These are phyloP conservation scores for Mechanitis messenoides DNA, from an alignment of 2,888 invertebrate genomes.

Conservation along the genomic window DNA sequence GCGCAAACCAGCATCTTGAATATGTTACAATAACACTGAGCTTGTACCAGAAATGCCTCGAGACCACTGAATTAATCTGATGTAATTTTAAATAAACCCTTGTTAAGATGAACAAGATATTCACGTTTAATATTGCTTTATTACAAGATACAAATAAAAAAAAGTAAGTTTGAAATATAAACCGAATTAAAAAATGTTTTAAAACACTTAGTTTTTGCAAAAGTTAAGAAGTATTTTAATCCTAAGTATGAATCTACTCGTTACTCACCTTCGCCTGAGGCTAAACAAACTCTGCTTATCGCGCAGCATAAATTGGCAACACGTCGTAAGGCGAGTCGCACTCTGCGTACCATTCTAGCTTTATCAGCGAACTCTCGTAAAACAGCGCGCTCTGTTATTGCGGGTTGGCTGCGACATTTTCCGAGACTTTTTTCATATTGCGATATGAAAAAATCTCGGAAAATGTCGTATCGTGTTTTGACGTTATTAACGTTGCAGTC, in stretches of 20 bases:
- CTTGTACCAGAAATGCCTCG: constrained; percentile 37
- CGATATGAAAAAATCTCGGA: too few species aligned
- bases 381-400: constrained; percentile 69
- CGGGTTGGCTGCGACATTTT: constrained; percentile 59
- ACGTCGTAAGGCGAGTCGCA: constrained; percentile 72
- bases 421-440: constrained; percentile 66
- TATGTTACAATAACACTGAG: constrained; percentile 55
- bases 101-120: neutral
- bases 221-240: neutral
- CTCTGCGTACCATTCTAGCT: constrained; percentile 54
- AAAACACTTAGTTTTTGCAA: too few species aligned
- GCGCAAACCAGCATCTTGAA: constrained; percentile 64
- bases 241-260: constrained; percentile 46
- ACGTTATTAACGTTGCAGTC: constrained; percentile 47
- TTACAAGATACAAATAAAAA: too few species aligned
- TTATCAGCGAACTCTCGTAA: constrained; percentile 72
- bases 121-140: neutral
- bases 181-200: too few species aligned
- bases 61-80: constrained; percentile 32
- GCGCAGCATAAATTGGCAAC: constrained; percentile 74
- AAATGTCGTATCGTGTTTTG: constrained; percentile 38
- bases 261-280: constrained; percentile 59
- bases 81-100: constrained; percentile 28
- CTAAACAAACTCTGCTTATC: constrained; percentile 74
- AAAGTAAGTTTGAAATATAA: too few species aligned